Conservation (phyloP, 2,888 invertebrate genomes). For the Drosophila diplacantha region DNA sequence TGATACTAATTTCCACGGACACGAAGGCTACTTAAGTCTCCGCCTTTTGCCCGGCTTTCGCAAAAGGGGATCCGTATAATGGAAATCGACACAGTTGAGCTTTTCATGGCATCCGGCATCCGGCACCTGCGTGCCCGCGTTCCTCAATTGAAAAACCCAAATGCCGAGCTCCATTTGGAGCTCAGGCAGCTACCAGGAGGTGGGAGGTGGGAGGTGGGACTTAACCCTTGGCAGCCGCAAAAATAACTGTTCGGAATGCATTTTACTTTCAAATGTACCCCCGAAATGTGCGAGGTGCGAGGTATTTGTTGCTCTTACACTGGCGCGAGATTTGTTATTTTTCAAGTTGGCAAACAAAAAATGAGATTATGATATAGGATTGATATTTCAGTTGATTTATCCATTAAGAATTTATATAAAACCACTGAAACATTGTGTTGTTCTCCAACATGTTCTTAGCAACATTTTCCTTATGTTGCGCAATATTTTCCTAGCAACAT, state of each 20-base stretch:
- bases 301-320: conserved; percentile 3
- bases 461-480: not conserved
- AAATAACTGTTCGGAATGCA: conserved; percentile 43
- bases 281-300: not conserved
- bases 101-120: conserved; percentile 33
- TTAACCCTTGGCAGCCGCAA: conserved; percentile 52
- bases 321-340: not conserved
- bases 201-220: conserved; percentile 5
- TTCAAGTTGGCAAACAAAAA: not conserved
- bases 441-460: not conserved
- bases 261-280: conserved; percentile 47
- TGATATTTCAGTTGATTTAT: not conserved
- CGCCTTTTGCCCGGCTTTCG: not conserved
- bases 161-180: conserved; percentile 42
- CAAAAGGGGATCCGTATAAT: conserved; percentile 31
- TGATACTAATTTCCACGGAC: conserved; percentile 60
- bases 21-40: conserved; percentile 37
- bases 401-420: not conserved
- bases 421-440: not conserved
- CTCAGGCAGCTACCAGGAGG: conserved; percentile 11
- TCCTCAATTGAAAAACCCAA: conserved; percentile 63
- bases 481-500: too few relatives aligned
- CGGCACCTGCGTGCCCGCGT: conserved; percentile 35
- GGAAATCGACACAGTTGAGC: conserved; percentile 43
- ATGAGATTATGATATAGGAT: not conserved